Percentiles rank a stretch among this genome's conserved stretches.
These are phyloP conservation scores for Philypnodon macrostomus DNA, from an alignment of 2,797 vertebrate species.

Conservation along the genomic window DNA sequence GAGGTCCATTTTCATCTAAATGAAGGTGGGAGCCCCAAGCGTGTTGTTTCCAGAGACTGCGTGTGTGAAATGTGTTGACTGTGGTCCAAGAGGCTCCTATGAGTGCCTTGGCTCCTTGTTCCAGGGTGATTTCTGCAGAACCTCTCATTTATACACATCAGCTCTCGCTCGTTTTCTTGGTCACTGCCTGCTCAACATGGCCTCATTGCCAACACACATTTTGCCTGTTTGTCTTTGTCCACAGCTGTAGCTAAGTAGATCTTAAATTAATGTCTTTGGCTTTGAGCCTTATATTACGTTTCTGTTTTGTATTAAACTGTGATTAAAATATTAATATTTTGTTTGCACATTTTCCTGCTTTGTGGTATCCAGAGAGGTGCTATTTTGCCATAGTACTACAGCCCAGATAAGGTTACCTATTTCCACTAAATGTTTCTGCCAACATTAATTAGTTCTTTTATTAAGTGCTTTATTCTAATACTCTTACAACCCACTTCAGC, in stretches of 20 bases:
- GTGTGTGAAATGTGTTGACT: slow-evolving; percentile 68
- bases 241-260: not conserved
- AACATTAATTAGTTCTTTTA: not conserved
- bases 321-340: not conserved
- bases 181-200: slow-evolving; percentile 25
- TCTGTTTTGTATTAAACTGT: not conserved
- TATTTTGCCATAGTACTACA: no score
- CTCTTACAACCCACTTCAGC: not conserved
- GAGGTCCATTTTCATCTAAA: slow-evolving; percentile 77
- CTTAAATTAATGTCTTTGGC: not conserved
- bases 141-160: slow-evolving; percentile 52
- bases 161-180: slow-evolving; percentile 29
- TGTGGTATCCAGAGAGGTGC: no score
- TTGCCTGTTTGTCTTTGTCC: slow-evolving; percentile 9
- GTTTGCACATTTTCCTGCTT: no score
- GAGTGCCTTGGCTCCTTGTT: slow-evolving; percentile 43
- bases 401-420: no score
- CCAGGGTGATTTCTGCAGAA: slow-evolving; percentile 46
- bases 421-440: not conserved
- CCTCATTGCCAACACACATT: slow-evolving; percentile 11
- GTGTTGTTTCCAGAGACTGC: slow-evolving; percentile 64
- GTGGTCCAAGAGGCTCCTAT: slow-evolving; percentile 54
- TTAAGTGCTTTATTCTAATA: not conserved
- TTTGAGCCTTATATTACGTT: not conserved
- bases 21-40: slow-evolving; percentile 70